Evolutionary conservation across 1,140 invertebrate species (phyloP).

Genomic region (Wasmannia auropunctata): DNA sequence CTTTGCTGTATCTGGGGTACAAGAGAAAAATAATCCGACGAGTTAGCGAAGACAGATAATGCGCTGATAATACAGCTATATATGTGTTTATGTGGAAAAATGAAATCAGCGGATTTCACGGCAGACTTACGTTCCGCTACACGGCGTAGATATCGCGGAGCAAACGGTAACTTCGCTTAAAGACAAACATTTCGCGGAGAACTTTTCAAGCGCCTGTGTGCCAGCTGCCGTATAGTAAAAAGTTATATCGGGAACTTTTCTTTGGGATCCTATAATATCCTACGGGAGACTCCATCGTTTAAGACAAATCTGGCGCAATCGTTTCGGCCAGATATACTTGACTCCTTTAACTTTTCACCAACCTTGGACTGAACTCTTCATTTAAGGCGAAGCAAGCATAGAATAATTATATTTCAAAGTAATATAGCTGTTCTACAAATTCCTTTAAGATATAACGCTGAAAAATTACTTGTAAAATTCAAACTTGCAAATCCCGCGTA

Average conservation of each 20-base stretch:
- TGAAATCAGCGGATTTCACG: slow-evolving; percentile 29
- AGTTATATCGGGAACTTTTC: slow-evolving; percentile 46
- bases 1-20: not conserved
- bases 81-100: not conserved
- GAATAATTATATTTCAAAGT: not conserved
- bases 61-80: slow-evolving; percentile 2
- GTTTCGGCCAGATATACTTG: slow-evolving; percentile 20
- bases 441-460: not conserved
- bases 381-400: not conserved
- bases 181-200: slow-evolving; percentile 48
- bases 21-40: not conserved
- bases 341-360: not conserved
- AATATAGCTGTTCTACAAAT: not conserved
- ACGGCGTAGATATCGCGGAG: slow-evolving; percentile 27
- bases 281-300: slow-evolving; percentile 39
- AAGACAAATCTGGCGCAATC: slow-evolving; percentile 40
- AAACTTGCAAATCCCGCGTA: not conserved
- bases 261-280: slow-evolving; percentile 31
- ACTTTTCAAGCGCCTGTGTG: slow-evolving; percentile 6
- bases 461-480: not conserved
- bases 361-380: not conserved
- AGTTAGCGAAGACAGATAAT: not conserved
- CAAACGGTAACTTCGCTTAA: slow-evolving; percentile 35
- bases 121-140: slow-evolving; percentile 3
- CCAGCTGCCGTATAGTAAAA: slow-evolving; percentile 47